Conservation (phyloP, 1,140 invertebrate genomes). For the Bombus impatiens region DNA sequence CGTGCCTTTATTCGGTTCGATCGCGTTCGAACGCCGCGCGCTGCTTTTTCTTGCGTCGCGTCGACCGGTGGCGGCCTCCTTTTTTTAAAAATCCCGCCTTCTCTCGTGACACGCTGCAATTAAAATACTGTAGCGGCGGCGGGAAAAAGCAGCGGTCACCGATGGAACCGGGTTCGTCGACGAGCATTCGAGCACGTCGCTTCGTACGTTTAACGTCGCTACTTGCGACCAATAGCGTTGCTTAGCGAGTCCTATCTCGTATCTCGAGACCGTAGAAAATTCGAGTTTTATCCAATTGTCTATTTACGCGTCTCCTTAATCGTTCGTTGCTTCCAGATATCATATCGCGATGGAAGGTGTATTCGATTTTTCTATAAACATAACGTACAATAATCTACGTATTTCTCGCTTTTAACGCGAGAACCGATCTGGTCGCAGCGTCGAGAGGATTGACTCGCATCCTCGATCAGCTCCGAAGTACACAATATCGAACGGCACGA, state of each 20-base stretch:
- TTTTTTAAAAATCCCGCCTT: slow-evolving; percentile 11
- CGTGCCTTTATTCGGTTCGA: slow-evolving; percentile 55
- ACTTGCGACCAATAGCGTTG: not conserved
- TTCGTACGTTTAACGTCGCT: not conserved
- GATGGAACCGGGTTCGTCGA: not conserved
- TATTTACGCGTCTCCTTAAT: too few relatives aligned
- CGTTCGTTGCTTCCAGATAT: too few relatives aligned
- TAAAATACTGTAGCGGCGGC: slow-evolving; percentile 58
- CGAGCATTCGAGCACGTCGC: not conserved
- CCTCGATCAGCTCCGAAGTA: fast-evolving
- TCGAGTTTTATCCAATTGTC: too few relatives aligned
- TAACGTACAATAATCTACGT: too few relatives aligned
- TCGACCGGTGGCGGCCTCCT: not conserved
- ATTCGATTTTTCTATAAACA: too few relatives aligned
- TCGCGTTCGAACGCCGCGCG: slow-evolving; percentile 22
- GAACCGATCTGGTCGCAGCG: too few relatives aligned
- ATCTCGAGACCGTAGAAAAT: too few relatives aligned
- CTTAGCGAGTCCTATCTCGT: too few relatives aligned
- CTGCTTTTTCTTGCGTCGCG: slow-evolving; percentile 34
- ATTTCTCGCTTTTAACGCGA: too few relatives aligned
- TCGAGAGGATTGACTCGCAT: too few relatives aligned
- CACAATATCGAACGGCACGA: too few relatives aligned
- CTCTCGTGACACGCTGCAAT: slow-evolving; percentile 48
- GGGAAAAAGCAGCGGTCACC: not conserved
- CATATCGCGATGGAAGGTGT: too few relatives aligned